phyloP scores from a whole-genome alignment of 2,888 invertebrate species.

The Melinaea marsaeus region DNA sequence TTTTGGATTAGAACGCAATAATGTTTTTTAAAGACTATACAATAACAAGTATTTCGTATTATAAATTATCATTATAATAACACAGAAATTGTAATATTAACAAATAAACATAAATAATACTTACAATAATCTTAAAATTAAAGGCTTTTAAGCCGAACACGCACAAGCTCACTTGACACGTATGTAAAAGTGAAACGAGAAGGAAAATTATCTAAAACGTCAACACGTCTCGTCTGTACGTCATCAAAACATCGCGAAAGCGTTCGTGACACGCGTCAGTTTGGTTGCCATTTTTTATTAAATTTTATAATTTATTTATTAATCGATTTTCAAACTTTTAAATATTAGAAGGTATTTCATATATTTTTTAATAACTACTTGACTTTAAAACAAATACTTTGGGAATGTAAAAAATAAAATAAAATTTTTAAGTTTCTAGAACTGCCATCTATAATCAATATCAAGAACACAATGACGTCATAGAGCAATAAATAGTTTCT shows the following conservation, averaged over 20 bases:
- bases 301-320: slow-evolving; percentile 1
- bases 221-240: slow-evolving; percentile 43
- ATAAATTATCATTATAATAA: slow-evolving; percentile 16
- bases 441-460: no score
- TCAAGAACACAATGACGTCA: no score
- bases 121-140: slow-evolving; percentile 73
- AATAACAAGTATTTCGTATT: not conserved
- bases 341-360: no score
- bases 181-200: slow-evolving; percentile 68
- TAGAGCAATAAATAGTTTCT: no score
- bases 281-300: slow-evolving; percentile 33
- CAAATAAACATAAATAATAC: slow-evolving; percentile 48
- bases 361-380: no score
- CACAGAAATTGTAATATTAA: slow-evolving; percentile 31
- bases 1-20: slow-evolving; percentile 34
- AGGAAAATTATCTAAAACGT: slow-evolving; percentile 35
- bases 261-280: slow-evolving; percentile 43
- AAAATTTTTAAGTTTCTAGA: no score
- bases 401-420: no score
- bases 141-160: slow-evolving; percentile 65
- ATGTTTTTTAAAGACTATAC: not conserved
- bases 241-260: slow-evolving; percentile 31
- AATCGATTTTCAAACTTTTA: no score
- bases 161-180: slow-evolving; percentile 71
- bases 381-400: no score